Conservation (phyloP, 2,888 invertebrate genomes). For the Pyrrhosoma nymphula region DNA sequence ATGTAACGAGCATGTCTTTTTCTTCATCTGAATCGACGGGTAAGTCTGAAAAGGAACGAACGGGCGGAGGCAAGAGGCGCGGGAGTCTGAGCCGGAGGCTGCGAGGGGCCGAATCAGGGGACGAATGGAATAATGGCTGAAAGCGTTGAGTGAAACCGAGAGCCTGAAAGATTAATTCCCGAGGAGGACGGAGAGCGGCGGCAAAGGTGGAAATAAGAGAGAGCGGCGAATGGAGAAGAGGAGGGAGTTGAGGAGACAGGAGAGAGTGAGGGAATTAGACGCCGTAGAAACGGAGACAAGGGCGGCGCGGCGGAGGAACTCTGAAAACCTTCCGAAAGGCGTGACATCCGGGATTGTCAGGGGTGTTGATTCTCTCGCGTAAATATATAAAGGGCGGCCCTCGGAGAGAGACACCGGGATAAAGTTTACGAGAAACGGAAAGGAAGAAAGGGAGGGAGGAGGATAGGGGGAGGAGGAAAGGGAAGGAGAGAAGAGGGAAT, state of each 20-base stretch:
- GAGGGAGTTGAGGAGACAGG: background rate
- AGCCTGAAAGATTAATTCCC: conserved; percentile 22
- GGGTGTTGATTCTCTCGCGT: conserved; percentile 30
- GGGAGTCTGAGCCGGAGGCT: background rate
- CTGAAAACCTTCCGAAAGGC: background rate
- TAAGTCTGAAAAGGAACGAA: background rate
- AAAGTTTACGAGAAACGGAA: background rate
- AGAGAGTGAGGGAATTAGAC: background rate
- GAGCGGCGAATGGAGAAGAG: background rate
- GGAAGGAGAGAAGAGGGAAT: background rate
- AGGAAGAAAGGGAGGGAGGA: background rate
- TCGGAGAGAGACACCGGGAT: background rate
- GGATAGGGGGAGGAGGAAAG: background rate
- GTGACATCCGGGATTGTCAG: conserved; percentile 25
- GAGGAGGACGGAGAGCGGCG: background rate
- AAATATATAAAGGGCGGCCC: conserved; percentile 15
- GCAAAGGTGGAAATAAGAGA: background rate
- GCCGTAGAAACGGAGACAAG: background rate
- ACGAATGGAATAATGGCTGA: background rate
- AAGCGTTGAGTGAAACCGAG: conserved; percentile 1
- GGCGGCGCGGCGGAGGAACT: background rate
- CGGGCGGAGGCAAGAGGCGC: background rate
- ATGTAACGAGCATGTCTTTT: background rate
- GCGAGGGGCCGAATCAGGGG: background rate
- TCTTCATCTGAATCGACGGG: background rate